These are phyloP conservation scores for Pardosa pseudoannulata DNA, from an alignment of 2,888 invertebrate species.

Conservation along the genomic window DNA sequence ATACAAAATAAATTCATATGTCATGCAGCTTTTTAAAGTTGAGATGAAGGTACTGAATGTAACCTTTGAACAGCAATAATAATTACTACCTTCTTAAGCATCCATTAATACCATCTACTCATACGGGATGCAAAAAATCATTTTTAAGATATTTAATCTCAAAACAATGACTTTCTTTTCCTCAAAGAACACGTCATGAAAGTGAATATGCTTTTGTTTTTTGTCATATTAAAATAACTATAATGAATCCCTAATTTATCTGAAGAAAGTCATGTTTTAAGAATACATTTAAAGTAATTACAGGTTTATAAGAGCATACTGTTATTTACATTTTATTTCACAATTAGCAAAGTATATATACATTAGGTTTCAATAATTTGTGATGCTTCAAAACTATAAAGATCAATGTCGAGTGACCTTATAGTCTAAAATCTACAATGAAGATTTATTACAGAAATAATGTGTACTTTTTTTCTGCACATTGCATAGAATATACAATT, in stretches of 20 bases:
- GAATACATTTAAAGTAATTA: not conserved
- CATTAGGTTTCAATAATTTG: not conserved
- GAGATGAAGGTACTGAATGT: not conserved
- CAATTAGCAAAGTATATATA: not conserved
- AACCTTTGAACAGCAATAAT: not conserved
- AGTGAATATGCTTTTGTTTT: not conserved
- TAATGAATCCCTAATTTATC: not conserved
- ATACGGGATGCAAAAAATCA: not conserved
- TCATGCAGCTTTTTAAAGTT: slow-evolving; percentile 17
- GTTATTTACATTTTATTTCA: slow-evolving; percentile 4
- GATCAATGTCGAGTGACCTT: not conserved
- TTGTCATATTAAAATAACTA: slow-evolving; percentile 3
- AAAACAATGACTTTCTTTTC: slow-evolving; percentile 1
- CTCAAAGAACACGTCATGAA: not conserved
- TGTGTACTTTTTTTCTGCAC: not conserved
- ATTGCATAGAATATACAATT: not conserved
- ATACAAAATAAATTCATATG: not conserved
- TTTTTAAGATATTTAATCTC: not conserved
- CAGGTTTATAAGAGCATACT: not conserved
- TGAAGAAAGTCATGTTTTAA: not conserved
- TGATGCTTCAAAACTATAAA: not conserved
- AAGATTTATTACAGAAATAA: slow-evolving; percentile 5
- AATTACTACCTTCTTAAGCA: not conserved
- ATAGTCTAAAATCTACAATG: not conserved
- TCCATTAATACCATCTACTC: not conserved